phyloP scores from a whole-genome alignment of 2,888 invertebrate species.

The Nemotelus pantherinus region DNA sequence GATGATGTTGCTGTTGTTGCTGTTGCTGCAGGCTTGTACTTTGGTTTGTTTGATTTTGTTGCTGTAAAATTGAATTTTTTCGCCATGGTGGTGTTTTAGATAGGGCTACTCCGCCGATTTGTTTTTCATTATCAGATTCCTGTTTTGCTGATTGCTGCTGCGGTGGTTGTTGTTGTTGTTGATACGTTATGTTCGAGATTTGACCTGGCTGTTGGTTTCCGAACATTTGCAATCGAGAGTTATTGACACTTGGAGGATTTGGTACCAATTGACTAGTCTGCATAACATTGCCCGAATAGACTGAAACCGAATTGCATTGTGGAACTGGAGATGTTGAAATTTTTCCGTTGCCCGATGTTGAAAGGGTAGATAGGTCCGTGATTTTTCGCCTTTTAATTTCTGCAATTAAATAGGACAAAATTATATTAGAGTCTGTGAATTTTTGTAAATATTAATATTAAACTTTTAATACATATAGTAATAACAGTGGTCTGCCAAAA shows the following conservation, averaged over 20 bases:
- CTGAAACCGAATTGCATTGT: slow-evolving; percentile 49
- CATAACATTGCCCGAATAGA: slow-evolving; percentile 50
- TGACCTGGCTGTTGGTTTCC: slow-evolving; percentile 20
- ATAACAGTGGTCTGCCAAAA: too few species aligned
- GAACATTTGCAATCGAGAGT: slow-evolving; percentile 30
- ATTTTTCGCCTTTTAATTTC: slow-evolving; percentile 57
- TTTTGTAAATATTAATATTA: too few species aligned
- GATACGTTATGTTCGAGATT: slow-evolving; percentile 32
- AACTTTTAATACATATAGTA: too few species aligned
- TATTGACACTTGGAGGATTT: slow-evolving; percentile 19
- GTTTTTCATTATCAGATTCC: slow-evolving; percentile 48
- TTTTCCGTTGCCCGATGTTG: slow-evolving; percentile 36
- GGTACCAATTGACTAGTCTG: slow-evolving; percentile 50
- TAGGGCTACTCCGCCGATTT: slow-evolving; percentile 54
- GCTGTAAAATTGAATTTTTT: slow-evolving; percentile 51
- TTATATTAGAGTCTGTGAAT: too few species aligned
- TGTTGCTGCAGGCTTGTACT: slow-evolving; percentile 3
- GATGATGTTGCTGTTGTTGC: not conserved
- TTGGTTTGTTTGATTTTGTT: slow-evolving; percentile 24
- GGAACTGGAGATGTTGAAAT: slow-evolving; percentile 50
- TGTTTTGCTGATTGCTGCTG: slow-evolving; percentile 44
- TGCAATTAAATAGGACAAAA: slow-evolving; percentile 45
- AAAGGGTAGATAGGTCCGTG: slow-evolving; percentile 50
- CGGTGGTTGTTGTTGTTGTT: not conserved
- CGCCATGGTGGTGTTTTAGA: slow-evolving; percentile 56